Evolutionary conservation across 2,797 vertebrate genomes (phyloP).

Genomic region (Sebastes paucispinis): DNA sequence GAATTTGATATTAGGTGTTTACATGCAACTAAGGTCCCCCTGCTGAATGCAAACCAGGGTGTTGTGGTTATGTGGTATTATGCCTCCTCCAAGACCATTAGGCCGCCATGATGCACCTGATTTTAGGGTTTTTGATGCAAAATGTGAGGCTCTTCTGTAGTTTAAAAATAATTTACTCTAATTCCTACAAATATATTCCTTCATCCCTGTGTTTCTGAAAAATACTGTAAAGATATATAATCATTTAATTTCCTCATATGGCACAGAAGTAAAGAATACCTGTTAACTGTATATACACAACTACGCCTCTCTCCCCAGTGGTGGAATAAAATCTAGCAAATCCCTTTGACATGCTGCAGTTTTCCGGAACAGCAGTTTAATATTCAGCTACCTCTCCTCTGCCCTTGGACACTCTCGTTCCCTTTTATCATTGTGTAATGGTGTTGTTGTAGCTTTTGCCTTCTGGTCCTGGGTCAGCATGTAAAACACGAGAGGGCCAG

Average conservation of each 20-base stretch:
- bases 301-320: neutral
- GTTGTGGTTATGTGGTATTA: neutral
- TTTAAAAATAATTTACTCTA: neutral
- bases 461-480: conserved; percentile 35
- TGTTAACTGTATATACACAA: conserved; percentile 1
- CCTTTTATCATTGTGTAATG: conserved; percentile 22
- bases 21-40: neutral
- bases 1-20: neutral
- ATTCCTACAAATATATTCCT: neutral
- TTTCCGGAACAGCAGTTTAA: conserved; percentile 18
- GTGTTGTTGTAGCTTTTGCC: conserved; percentile 28
- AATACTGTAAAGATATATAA: neutral
- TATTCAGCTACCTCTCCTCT: conserved; percentile 11
- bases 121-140: neutral
- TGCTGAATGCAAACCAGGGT: neutral
- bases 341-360: conserved; percentile 6
- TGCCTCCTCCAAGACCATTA: neutral
- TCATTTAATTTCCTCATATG: neutral
- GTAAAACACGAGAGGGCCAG: conserved; percentile 43
- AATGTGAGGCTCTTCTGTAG: neutral
- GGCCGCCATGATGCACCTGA: neutral
- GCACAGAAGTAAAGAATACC: neutral
- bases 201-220: neutral
- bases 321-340: neutral
- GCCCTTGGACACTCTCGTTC: neutral